Evolutionary conservation across 2,797 vertebrate species (phyloP).

Genomic region (Hydrophis major): DNA sequence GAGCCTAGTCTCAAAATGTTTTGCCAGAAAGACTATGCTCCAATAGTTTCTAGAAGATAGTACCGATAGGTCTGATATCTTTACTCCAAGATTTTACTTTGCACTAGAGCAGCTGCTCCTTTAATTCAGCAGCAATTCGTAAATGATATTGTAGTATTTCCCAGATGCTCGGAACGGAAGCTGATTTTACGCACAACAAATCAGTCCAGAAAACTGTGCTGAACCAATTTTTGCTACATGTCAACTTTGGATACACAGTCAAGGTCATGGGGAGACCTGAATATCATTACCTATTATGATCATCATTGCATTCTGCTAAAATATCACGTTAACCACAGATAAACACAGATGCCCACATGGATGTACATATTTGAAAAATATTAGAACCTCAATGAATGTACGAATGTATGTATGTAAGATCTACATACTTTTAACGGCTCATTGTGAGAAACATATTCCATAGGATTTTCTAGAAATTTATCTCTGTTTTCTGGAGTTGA

Average conservation of each 20-base stretch:
- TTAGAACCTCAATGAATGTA: background rate
- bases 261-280: slow-evolving; percentile 2
- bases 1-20: too few species aligned
- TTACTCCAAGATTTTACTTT: background rate
- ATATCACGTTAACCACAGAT: background rate
- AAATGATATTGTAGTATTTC: background rate
- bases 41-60: background rate
- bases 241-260: background rate
- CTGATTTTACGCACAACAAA: background rate
- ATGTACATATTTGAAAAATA: slow-evolving; percentile 1
- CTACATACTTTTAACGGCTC: slow-evolving; percentile 81
- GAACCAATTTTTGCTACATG: slow-evolving; percentile 5
- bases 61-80: background rate
- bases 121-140: background rate
- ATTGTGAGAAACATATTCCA: slow-evolving; percentile 75
- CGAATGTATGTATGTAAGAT: background rate
- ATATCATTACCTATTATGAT: background rate
- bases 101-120: background rate
- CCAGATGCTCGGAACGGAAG: background rate
- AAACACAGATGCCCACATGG: background rate
- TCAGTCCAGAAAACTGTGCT: background rate
- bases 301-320: background rate
- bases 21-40: background rate
- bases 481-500: slow-evolving; percentile 78
- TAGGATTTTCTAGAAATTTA: slow-evolving; percentile 82